Conservation (phyloP, 2,797 vertebrate species). For the Acanthurus tractus region DNA sequence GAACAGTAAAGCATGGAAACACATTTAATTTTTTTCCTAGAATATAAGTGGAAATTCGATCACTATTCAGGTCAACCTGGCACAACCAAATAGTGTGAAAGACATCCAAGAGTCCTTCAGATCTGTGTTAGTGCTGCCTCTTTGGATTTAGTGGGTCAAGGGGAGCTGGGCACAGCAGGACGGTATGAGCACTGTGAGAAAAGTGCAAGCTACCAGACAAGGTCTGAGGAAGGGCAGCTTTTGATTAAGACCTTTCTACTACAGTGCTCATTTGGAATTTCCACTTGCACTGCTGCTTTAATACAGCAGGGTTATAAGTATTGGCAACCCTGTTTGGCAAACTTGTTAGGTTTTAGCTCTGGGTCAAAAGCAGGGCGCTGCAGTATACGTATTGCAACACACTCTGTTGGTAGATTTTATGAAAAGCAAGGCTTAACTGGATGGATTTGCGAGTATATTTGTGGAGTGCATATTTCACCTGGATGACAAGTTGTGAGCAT, state of each 20-base stretch:
- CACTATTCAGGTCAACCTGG: conserved; percentile 33
- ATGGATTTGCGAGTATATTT: conserved; percentile 27
- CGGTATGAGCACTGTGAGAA: conserved; percentile 69
- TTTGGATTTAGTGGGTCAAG: conserved; percentile 78
- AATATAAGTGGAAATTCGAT: conserved; percentile 40
- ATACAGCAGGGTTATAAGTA: conserved; percentile 55
- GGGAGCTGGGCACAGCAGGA: conserved; percentile 76
- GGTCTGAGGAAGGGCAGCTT: conserved; percentile 71
- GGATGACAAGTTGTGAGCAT: conserved; percentile 7
- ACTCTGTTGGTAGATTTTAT: conserved; percentile 27
- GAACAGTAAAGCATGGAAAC: background rate
- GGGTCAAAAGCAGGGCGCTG: conserved; percentile 49
- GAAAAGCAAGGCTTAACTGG: conserved; percentile 12
- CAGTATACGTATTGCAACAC: conserved; percentile 38
- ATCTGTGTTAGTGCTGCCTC: conserved; percentile 74
- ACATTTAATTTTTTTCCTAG: background rate
- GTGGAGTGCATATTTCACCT: conserved; percentile 17
- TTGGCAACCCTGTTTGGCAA: conserved; percentile 53
- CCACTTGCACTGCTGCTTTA: conserved; percentile 49
- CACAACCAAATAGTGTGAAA: conserved; percentile 61
- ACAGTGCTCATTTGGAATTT: conserved; percentile 67
- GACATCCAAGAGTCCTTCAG: conserved; percentile 74
- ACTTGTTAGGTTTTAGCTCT: conserved; percentile 53
- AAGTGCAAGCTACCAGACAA: conserved; percentile 68
- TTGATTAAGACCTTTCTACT: conserved; percentile 76